phyloP scores from a whole-genome alignment of 1,140 invertebrate genomes.

The Ganaspis sp. region DNA sequence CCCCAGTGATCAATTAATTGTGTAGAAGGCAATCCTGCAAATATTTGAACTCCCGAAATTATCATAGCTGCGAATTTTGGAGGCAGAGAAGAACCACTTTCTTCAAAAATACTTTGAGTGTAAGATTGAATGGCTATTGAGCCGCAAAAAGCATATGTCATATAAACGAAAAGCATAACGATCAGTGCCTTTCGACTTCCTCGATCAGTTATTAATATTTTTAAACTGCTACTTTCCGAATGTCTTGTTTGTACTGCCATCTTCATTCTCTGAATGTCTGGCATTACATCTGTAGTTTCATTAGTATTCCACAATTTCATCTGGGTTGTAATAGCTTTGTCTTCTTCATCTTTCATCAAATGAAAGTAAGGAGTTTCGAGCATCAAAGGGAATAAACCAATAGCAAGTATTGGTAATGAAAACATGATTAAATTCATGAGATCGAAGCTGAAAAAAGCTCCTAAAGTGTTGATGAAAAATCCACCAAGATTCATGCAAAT shows the following conservation, averaged over 20 bases:
- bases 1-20: conserved; percentile 13
- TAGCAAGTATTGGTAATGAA: background rate
- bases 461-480: background rate
- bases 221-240: background rate
- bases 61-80: conserved; percentile 66
- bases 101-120: background rate
- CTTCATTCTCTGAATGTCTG: background rate
- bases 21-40: background rate
- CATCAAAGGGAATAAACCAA: background rate
- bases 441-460: background rate
- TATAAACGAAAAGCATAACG: background rate
- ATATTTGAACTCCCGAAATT: background rate
- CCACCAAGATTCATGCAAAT: background rate
- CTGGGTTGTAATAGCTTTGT: background rate
- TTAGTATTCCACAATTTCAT: background rate
- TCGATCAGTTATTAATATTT: background rate
- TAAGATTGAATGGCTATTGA: background rate
- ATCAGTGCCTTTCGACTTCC: background rate
- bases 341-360: background rate
- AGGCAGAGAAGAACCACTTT: conserved; percentile 67
- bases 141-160: background rate
- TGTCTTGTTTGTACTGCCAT: background rate
- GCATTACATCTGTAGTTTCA: background rate
- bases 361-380: background rate
- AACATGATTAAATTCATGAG: background rate